Conservation (phyloP, 2,797 vertebrate species). For the Lithobates sylvaticus region DNA sequence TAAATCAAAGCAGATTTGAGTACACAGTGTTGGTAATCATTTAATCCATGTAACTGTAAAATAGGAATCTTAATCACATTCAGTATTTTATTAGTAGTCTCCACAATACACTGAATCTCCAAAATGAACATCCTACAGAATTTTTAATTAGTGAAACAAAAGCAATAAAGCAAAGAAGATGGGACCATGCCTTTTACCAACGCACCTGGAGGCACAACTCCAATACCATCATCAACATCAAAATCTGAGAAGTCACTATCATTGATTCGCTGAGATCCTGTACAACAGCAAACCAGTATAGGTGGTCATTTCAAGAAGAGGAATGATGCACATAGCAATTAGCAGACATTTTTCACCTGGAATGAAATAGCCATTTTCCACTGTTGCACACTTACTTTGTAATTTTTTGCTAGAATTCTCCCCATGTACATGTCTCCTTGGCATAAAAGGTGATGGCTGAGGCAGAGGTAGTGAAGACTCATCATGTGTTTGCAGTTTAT, state of each 20-base stretch:
- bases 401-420: slow-evolving; percentile 92
- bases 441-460: slow-evolving; percentile 91
- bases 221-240: slow-evolving; percentile 97
- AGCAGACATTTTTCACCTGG: neutral
- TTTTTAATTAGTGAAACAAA: slow-evolving; percentile 60
- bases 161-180: slow-evolving; percentile 68
- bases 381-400: slow-evolving; percentile 86
- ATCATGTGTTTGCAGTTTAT: slow-evolving; percentile 97
- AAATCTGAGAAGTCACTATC: slow-evolving; percentile 95
- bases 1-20: slow-evolving; percentile 5
- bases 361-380: neutral
- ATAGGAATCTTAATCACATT: slow-evolving; percentile 30
- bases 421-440: slow-evolving; percentile 88
- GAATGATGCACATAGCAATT: slow-evolving; percentile 20
- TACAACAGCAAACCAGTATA: slow-evolving; percentile 79
- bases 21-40: slow-evolving; percentile 51
- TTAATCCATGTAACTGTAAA: slow-evolving; percentile 55
- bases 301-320: slow-evolving; percentile 64
- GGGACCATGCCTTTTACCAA: slow-evolving; percentile 83
- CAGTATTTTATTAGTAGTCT: slow-evolving; percentile 62
- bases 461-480: slow-evolving; percentile 97
- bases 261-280: slow-evolving; percentile 99
- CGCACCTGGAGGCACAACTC: slow-evolving; percentile 96
- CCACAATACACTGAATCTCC: slow-evolving; percentile 65
- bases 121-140: slow-evolving; percentile 63